Evolutionary conservation across 2,113 vertebrate species (phyloP), one percentile per base, ranked within the genome.

Genomic region (Polypterus bichir): DNA sequence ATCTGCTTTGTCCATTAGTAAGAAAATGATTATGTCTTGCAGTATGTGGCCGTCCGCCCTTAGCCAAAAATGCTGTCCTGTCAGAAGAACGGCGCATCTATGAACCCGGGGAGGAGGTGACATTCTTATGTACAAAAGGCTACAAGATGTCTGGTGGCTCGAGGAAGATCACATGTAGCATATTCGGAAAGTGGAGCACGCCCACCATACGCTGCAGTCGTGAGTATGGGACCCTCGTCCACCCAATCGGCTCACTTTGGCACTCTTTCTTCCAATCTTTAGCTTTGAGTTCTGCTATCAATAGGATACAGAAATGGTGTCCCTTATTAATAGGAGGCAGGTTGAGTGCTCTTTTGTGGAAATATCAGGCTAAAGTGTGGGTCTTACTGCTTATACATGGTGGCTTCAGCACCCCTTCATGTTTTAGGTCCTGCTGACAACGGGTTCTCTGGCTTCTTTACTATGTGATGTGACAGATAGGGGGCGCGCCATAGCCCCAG

Each of bases 21-120:
- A 11, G 46, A 54, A 44, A 47, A 7, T 27, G 44, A 8, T 46
- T 6, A 66, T 73, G 54, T 55, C 2, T 78, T 77, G 9, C 75
- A 95, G 92, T 76, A 4, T 97, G 94, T 63, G 46, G 64, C 4
- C 79, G 70, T 47, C 92, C 93, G 7, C 71, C 74, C 5, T 56
- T 80, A 7, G 5, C 69, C 6, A 68, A 60, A 0, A 84, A 83
- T 66, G 72, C 89, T 59, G 66, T 64, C 0, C 7, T 82, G 0
- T 4, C 55, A 0, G 77, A 72, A 0, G 48, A 81, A 6, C 89
- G 90, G 71, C 58, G 10, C 0, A 72, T 48, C 66, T 96, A 85
- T 1, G 68, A 66, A 0, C 79, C 83, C 1, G 92, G 92, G 0
- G 79, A 75, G 3, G 62, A 70, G 65, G 62, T 90, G 1, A 8